Base-by-base conservation (phyloP, 2,888 invertebrate genomes). In the Trichogramma dendrolimi region DNA sequence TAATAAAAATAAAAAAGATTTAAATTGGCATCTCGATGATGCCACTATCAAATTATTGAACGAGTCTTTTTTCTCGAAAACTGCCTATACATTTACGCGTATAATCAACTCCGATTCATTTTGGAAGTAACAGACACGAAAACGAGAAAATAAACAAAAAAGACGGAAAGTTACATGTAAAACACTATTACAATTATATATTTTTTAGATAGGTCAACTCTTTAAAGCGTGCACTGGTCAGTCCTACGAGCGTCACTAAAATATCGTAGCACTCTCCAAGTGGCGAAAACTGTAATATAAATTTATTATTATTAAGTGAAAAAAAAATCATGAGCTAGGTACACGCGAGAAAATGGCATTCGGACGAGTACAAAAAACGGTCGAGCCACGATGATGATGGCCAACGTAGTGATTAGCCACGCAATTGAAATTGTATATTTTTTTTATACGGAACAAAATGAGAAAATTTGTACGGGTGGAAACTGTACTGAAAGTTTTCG, bases 391-490 rank as follows among this genome's bases (percentile, higher is more conserved):
- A 51, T 8, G 27, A 8, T n/a, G 40, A 54, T 60, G 53, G 44
- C 72, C 72, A 75, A 74, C 74, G 72, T 72, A 72, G 46, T 46
- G 46, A 46, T 46, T 46, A 46, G n/a, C 8, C 8, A 7, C 8
- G 62, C 76, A 78, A 73, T 77, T 74, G 73, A 78, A 77, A 78
- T 78, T 79, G 77, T 79, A 78, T 79, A 79, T 79, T 78, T 79
- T 79, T 79, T 78, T 79, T 79, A 78, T 78, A 71, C 72, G 70
- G 69, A 66, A 65, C 42, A 68, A 72, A 76, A 75, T 73, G 72
- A 74, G 72, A 66, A 74, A 74, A 74, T 71, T 71, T 76, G 72
- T 76, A 74, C 60, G 73, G 73, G 70, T 65, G 73, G 72, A 72
- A 71, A 75, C 79, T 78, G 78, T 79, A 79, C 62, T 70, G 71